Evolutionary conservation across 2,113 vertebrate species (phyloP).

Genomic region (Rhea pennata): DNA sequence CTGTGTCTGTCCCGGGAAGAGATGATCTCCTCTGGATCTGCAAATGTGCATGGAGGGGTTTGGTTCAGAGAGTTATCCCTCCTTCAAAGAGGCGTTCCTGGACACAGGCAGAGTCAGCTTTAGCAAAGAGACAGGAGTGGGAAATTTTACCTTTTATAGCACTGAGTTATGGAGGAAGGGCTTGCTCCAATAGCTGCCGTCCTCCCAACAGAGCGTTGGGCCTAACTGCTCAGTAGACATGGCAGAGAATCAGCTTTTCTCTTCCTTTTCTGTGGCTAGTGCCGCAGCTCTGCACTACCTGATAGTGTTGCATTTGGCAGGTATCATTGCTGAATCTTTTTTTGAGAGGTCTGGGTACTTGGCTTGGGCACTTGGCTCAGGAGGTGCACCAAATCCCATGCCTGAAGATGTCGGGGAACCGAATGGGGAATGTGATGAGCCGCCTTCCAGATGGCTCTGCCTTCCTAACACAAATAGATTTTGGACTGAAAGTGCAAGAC

Average conservation of each 20-base stretch:
- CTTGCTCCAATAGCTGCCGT: not conserved
- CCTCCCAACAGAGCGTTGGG: not conserved
- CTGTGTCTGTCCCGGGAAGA: not conserved
- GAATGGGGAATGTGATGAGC: not conserved
- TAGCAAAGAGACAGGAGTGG: not conserved
- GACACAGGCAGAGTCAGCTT: not conserved
- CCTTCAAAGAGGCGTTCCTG: not conserved
- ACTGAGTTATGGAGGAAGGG: not conserved
- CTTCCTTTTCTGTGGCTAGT: not conserved
- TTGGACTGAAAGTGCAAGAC: not conserved
- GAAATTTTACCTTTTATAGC: not conserved
- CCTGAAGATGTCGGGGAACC: fast-evolving
- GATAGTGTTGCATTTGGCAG: fast-evolving
- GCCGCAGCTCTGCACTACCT: not conserved
- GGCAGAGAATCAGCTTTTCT: not conserved
- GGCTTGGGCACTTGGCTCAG: not conserved
- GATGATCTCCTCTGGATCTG: not conserved
- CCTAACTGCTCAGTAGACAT: not conserved
- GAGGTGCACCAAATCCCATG: not conserved
- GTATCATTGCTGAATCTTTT: fast-evolving
- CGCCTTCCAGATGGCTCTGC: not conserved
- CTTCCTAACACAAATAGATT: not conserved
- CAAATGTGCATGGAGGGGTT: no score
- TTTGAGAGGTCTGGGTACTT: not conserved
- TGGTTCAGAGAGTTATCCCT: not conserved